These are phyloP conservation scores for Spilosoma lubricipeda DNA, from an alignment of 2,888 invertebrate genomes.

Conservation along the genomic window DNA sequence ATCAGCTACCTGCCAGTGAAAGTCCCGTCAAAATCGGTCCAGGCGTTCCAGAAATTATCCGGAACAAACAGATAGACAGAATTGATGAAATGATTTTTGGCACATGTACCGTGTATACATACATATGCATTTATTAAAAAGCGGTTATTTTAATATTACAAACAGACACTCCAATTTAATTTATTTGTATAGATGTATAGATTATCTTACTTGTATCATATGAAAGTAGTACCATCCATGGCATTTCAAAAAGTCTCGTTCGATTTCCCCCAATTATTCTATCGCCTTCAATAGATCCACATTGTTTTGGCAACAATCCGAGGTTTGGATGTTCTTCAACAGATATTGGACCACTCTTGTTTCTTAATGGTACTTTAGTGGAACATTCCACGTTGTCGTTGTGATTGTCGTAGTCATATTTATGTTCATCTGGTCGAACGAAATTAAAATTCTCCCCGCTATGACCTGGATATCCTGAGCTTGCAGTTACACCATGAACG, in stretches of 20 bases:
- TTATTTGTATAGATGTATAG: too few relatives aligned
- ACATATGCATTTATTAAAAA: too few relatives aligned
- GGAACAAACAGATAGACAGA: too few relatives aligned
- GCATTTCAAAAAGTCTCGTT: conserved; percentile 88
- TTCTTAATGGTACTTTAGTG: conserved; percentile 27
- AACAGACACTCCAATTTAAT: too few relatives aligned
- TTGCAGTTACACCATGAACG: background rate
- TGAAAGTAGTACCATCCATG: conserved; percentile 91
- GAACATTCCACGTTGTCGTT: conserved; percentile 28
- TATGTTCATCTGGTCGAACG: conserved; percentile 10
- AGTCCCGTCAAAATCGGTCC: too few relatives aligned
- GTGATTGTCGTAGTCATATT: background rate
- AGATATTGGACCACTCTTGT: conserved; percentile 31
- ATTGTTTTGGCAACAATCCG: conserved; percentile 70
- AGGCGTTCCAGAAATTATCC: too few relatives aligned
- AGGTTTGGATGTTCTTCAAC: conserved; percentile 52
- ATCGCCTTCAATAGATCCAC: conserved; percentile 85
- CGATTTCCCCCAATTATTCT: conserved; percentile 88
- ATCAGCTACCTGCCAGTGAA: too few relatives aligned
- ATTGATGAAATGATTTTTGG: too few relatives aligned
- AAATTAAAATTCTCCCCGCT: conserved; percentile 17
- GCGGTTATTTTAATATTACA: too few relatives aligned
- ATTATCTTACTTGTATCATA: conserved; percentile 79
- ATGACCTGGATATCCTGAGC: conserved; percentile 2
- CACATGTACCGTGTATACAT: too few relatives aligned